Conservation (phyloP, 2,888 invertebrate genomes). For the Heliothis peltigera region DNA sequence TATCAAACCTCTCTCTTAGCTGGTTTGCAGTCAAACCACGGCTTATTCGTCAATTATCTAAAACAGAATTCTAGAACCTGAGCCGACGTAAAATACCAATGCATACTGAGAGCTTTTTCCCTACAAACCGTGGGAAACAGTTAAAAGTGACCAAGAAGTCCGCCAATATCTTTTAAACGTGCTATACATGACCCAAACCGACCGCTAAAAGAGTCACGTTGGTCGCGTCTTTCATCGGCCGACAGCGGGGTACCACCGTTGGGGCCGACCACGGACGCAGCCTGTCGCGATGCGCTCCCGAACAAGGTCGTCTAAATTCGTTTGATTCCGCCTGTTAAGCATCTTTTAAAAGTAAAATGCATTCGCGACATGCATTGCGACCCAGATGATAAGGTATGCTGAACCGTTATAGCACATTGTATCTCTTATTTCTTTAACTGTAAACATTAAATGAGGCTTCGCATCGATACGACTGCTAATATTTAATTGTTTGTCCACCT, state of each 20-base stretch:
- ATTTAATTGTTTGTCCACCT: constrained; percentile 33
- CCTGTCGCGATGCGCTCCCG: too few species aligned
- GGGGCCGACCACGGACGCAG: too few species aligned
- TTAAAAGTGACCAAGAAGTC: constrained; percentile 15
- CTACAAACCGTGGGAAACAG: constrained; percentile 36
- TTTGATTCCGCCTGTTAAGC: too few species aligned
- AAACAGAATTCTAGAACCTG: background rate
- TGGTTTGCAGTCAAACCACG: background rate
- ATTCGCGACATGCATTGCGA: constrained; percentile 48
- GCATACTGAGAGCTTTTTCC: constrained; percentile 16
- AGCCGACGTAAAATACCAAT: background rate
- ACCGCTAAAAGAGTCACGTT: too few species aligned
- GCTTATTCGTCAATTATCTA: background rate
- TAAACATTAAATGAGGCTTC: constrained; percentile 47
- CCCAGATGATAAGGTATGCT: constrained; percentile 55
- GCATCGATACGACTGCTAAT: constrained; percentile 35
- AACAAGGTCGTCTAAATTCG: too few species aligned
- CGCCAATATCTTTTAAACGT: constrained; percentile 21
- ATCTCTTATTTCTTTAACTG: constrained; percentile 54
- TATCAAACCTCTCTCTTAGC: background rate
- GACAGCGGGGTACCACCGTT: too few species aligned
- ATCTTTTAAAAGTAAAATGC: constrained; percentile 38
- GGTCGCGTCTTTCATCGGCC: too few species aligned
- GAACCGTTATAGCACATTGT: constrained; percentile 54
- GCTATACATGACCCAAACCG: too few species aligned